Conservation (phyloP, 2,888 invertebrate genomes). For the Drosophila differens region DNA sequence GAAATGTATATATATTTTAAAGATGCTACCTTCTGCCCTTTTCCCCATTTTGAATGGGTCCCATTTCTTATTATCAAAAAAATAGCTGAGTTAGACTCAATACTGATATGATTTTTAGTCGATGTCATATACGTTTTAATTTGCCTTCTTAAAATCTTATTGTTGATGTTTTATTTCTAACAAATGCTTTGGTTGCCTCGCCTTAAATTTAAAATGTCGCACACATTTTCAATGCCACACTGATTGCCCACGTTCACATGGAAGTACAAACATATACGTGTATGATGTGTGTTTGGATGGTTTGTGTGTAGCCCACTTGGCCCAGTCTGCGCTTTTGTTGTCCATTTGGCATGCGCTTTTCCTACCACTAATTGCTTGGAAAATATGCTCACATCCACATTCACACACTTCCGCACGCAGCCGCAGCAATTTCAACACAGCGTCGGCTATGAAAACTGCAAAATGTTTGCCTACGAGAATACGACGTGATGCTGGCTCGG, state of each 20-base stretch:
- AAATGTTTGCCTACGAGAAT: conserved; percentile 46
- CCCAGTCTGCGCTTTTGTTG: conserved; percentile 42
- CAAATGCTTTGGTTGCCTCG: background rate
- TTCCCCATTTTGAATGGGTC: background rate
- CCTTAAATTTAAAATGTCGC: background rate
- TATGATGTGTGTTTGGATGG: conserved; percentile 3
- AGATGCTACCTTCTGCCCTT: background rate
- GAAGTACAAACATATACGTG: background rate
- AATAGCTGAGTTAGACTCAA: background rate
- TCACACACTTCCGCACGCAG: conserved; percentile 66
- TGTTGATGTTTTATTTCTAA: background rate
- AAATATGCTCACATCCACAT: conserved; percentile 75
- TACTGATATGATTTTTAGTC: background rate
- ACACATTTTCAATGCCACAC: conserved; percentile 26
- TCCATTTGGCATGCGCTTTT: conserved; percentile 49
- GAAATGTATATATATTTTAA: background rate
- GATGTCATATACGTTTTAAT: background rate
- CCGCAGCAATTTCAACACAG: conserved; percentile 56
- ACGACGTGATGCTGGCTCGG: conserved; percentile 5
- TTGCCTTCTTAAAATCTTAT: background rate
- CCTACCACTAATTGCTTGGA: conserved; percentile 72
- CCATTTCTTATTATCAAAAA: too few relatives aligned
- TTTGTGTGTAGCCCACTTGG: conserved; percentile 28
- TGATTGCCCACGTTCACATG: conserved; percentile 3
- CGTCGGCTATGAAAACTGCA: conserved; percentile 51